Percentiles rank a stretch among this genome's conserved stretches.
Evolutionary conservation across 2,797 vertebrate species (phyloP).

Genomic region (Gorsachius magnificus): DNA sequence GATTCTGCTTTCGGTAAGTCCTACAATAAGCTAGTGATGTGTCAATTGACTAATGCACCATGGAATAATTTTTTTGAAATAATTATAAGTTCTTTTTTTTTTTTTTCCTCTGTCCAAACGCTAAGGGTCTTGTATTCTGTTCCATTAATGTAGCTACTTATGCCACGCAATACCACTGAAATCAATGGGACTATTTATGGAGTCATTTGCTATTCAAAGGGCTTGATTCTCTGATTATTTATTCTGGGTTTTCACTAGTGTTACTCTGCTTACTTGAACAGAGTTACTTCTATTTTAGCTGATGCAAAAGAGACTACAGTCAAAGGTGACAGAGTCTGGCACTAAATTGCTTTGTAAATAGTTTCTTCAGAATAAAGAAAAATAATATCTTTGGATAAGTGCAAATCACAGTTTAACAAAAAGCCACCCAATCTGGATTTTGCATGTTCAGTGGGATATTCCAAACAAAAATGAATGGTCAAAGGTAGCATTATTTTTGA

Average conservation of each 20-base stretch:
- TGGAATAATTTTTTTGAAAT: background rate
- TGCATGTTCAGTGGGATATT: background rate
- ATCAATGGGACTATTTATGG: constrained; percentile 66
- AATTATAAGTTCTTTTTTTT: background rate
- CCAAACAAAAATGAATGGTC: constrained; percentile 2
- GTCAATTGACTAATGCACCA: background rate
- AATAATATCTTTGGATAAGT: constrained; percentile 14
- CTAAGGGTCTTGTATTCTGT: background rate
- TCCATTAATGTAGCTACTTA: constrained; percentile 49
- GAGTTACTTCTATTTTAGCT: constrained; percentile 61
- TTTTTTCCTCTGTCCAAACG: background rate
- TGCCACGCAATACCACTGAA: constrained; percentile 40
- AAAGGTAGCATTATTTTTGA: constrained; percentile 28
- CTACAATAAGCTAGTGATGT: background rate
- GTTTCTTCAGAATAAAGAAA: constrained; percentile 46
- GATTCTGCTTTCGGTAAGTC: background rate
- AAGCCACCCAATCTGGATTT: background rate
- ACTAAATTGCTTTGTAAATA: constrained; percentile 12
- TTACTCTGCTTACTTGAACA: constrained; percentile 55
- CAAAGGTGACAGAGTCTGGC: constrained; percentile 41
- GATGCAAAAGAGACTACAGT: constrained; percentile 31
- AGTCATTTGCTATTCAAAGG: constrained; percentile 63
- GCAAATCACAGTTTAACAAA: background rate
- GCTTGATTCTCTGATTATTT: constrained; percentile 67
- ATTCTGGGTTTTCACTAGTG: constrained; percentile 47